phyloP scores from a whole-genome alignment of 1,140 invertebrate species.

The Hestina assimilis region DNA sequence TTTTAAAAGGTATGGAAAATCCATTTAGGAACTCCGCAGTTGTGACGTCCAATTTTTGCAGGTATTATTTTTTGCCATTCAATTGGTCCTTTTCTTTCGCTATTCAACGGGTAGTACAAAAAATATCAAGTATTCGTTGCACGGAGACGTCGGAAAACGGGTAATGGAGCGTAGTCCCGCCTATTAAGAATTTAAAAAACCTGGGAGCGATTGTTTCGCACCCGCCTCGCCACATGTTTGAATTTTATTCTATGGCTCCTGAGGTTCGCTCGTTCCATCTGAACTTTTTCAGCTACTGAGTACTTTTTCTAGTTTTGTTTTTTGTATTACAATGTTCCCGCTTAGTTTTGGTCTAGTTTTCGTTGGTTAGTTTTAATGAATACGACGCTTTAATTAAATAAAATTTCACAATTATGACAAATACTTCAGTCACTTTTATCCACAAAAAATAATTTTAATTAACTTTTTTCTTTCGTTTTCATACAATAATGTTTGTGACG shows the following conservation, averaged over 20 bases:
- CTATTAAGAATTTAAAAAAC: conserved; percentile 32
- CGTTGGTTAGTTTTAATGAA: not conserved
- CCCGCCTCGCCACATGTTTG: conserved; percentile 13
- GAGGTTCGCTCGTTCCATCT: conserved; percentile 13
- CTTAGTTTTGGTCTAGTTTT: not conserved
- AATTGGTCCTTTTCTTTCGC: conserved; percentile 10
- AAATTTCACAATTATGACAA: too few species aligned
- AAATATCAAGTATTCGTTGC: conserved; percentile 23
- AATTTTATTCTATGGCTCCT: conserved; percentile 11
- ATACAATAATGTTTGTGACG: too few species aligned
- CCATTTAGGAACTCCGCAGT: conserved; percentile 5
- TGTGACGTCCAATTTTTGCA: not conserved
- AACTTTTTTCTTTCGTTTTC: too few species aligned
- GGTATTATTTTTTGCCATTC: conserved; percentile 13
- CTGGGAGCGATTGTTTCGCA: conserved; percentile 21
- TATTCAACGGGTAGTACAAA: conserved; percentile 8
- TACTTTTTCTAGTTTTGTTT: conserved; percentile 5
- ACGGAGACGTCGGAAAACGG: conserved; percentile 22
- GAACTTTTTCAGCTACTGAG: conserved; percentile 8
- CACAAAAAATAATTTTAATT: too few species aligned
- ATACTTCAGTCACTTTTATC: too few species aligned
- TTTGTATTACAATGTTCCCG: not conserved
- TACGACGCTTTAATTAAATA: too few species aligned
- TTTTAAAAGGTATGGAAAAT: conserved; percentile 7
- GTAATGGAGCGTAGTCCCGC: conserved; percentile 21